phyloP scores from a whole-genome alignment of 2,888 invertebrate species.

The Polyploca ridens region DNA sequence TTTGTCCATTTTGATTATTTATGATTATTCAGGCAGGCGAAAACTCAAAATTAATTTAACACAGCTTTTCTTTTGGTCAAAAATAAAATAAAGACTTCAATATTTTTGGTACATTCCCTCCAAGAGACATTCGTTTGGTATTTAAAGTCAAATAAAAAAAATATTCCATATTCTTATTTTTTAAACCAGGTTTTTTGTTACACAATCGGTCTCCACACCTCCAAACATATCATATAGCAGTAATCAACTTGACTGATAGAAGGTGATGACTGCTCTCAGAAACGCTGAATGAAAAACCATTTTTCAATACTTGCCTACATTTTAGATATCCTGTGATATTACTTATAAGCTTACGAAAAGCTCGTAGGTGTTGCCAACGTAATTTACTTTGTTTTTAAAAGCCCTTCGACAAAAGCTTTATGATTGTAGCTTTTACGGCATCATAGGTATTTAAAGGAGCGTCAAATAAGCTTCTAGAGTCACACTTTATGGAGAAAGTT shows the following conservation, averaged over 20 bases:
- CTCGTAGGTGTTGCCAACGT: neutral
- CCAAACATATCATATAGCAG: neutral
- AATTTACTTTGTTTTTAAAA: constrained; percentile 7
- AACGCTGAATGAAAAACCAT: neutral
- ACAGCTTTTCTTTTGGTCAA: no score
- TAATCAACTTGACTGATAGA: constrained; percentile 3
- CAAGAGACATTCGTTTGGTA: no score
- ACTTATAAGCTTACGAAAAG: neutral
- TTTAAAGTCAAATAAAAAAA: no score
- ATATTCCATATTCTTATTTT: no score
- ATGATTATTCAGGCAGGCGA: no score
- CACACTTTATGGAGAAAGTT: neutral
- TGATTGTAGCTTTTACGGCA: neutral
- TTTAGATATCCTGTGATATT: neutral
- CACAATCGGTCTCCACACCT: neutral
- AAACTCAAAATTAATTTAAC: no score
- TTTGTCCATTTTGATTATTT: no score
- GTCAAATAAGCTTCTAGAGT: no score
- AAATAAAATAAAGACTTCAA: no score
- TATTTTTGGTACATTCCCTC: no score
- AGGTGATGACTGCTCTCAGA: neutral
- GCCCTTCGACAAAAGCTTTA: neutral
- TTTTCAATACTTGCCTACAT: neutral
- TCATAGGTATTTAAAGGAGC: neutral
- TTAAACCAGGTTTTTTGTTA: no score